A percentile compares a stretch with the other conserved stretches of the same genome.
phyloP scores from a whole-genome alignment of 2,888 invertebrate species.

The Cordilura impudica region DNA sequence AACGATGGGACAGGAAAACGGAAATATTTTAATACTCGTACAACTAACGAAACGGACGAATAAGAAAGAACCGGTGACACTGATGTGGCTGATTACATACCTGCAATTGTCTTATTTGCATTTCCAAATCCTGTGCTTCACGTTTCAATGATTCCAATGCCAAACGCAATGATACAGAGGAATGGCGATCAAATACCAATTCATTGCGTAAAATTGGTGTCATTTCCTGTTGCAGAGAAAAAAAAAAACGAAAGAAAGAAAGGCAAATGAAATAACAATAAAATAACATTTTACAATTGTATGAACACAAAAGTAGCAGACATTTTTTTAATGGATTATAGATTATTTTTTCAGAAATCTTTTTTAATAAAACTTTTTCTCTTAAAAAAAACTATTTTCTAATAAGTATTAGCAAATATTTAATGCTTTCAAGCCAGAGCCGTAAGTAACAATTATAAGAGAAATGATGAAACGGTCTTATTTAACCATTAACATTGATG shows the following conservation, averaged over 20 bases:
- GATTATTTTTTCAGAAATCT: no score
- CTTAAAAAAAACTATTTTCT: no score
- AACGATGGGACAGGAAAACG: not conserved
- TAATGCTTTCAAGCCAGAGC: no score
- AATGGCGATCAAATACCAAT: slow-evolving; percentile 88
- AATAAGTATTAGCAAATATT: no score
- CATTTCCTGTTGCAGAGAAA: slow-evolving; percentile 79
- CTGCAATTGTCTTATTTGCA: slow-evolving; percentile 91
- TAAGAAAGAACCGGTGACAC: not conserved
- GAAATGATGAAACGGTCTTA: no score
- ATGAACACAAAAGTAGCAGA: no score
- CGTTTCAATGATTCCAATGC: slow-evolving; percentile 88
- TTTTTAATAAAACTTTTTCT: no score
- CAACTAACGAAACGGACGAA: slow-evolving; percentile 19
- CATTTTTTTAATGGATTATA: no score
- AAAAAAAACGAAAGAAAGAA: not conserved
- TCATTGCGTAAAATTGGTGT: slow-evolving; percentile 89
- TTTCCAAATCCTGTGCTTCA: slow-evolving; percentile 89
- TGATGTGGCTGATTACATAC: slow-evolving; percentile 70
- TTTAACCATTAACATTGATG: no score
- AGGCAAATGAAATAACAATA: no score
- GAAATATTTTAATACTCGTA: slow-evolving; percentile 68
- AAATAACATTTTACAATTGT: no score
- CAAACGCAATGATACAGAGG: slow-evolving; percentile 84
- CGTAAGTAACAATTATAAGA: no score